Base-by-base conservation (phyloP, 2,888 invertebrate genomes). In the Strigamia crassipes region DNA sequence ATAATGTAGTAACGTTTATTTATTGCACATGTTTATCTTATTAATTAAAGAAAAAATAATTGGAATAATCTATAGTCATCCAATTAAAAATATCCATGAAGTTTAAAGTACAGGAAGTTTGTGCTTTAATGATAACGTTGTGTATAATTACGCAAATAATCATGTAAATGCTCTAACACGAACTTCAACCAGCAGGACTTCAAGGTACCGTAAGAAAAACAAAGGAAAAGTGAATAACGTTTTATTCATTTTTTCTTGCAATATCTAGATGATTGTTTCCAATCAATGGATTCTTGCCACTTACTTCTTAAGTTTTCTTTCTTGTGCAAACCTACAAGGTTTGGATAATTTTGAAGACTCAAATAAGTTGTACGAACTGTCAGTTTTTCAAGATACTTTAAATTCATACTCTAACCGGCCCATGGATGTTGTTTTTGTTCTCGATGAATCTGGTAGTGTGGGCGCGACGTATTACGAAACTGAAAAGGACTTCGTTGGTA, bases 361-460 rank as follows among this genome's bases (percentile, higher is more conserved):
- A 4, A 51, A 51, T 18, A 6, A 51, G 10, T 18, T 18, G 51
- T 51, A 51, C 18, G n/a, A 0, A 21, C 21, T 77, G 21, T 77
- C 15, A n/a, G 3, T 31, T 0, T 77, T 77, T 77, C 27, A 23
- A 23, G 23, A 77, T 13, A 77, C n/a, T 5, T 77, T 77, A 77
- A 31, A 15, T 31, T 2, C 1, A 23, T 77, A 18, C 15, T 15
- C 34, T 4, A 77, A 77, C 2, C 15, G 9, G 8, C 77, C 77
- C 9, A 18, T 31, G 27, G 77, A 77, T 21, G 5, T 77, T 23
- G 77, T 77, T 31, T 77, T 77, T 77, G 77, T 77, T 10, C 21
- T 77, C 18, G 77, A 77, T 21, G 77, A 77, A 77, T 77, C 77
- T 15, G 77, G 77, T 5, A 77, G 77, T 77, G 77, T 77, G 1